Evolutionary conservation across 2,888 invertebrate genomes (phyloP).

Genomic region (Schrankia costaestrigalis): DNA sequence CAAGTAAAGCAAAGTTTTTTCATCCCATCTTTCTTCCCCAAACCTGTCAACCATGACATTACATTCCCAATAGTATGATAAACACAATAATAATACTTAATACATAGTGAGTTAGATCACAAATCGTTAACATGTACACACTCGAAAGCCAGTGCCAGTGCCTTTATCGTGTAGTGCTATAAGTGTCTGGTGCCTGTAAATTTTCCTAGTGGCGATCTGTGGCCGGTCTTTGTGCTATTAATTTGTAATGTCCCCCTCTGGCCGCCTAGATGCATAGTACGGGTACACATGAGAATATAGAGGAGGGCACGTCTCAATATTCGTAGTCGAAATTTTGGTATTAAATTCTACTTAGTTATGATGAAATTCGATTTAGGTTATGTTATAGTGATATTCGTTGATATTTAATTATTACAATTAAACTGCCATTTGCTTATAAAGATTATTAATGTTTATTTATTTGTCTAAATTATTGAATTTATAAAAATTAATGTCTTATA

Average conservation of each 20-base stretch:
- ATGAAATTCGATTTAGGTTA: background rate
- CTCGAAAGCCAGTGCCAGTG: conserved; percentile 29
- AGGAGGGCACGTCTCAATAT: conserved; percentile 43
- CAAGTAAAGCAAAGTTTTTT: no score
- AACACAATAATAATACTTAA: no score
- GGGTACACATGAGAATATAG: conserved; percentile 41
- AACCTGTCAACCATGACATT: no score
- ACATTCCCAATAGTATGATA: no score
- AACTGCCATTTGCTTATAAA: background rate
- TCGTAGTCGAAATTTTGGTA: conserved; percentile 20
- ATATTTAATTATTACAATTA: background rate
- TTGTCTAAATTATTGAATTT: no score
- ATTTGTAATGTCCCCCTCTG: conserved; percentile 76
- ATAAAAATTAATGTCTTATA: no score
- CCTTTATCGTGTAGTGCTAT: conserved; percentile 57
- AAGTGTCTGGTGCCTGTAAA: conserved; percentile 74
- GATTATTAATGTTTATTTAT: background rate
- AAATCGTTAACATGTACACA: conserved; percentile 39
- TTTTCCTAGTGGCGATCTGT: conserved; percentile 77
- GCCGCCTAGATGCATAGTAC: conserved; percentile 57
- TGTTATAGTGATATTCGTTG: background rate
- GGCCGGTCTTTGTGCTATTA: conserved; percentile 80
- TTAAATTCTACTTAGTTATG: background rate
- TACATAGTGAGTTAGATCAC: conserved; percentile 9
- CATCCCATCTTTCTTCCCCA: no score